phyloP scores from a whole-genome alignment of 2,797 vertebrate species.

The Chaetophractus vellerosus region DNA sequence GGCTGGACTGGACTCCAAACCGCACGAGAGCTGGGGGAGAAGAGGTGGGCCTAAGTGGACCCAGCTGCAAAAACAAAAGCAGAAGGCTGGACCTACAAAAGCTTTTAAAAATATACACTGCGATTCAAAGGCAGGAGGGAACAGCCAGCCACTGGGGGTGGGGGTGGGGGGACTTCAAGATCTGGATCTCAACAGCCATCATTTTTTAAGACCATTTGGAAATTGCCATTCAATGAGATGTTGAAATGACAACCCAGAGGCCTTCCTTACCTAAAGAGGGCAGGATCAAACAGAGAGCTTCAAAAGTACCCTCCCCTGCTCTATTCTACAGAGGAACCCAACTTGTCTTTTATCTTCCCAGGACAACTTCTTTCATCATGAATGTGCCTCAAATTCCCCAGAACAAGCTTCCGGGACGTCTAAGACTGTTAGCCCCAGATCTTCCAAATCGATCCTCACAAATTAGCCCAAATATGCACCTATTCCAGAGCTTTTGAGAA shows the following conservation, averaged over 20 bases:
- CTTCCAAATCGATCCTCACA: neutral
- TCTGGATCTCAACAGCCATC: neutral
- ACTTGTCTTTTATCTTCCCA: slow-evolving; percentile 35
- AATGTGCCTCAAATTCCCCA: neutral
- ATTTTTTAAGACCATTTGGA: slow-evolving; percentile 15
- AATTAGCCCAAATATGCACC: neutral
- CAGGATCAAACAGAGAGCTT: slow-evolving; percentile 4
- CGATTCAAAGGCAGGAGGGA: slow-evolving; percentile 31
- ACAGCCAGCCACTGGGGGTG: neutral
- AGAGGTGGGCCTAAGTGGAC: slow-evolving; percentile 63
- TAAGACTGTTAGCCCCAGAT: neutral
- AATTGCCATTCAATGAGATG: neutral
- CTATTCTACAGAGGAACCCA: slow-evolving; percentile 22
- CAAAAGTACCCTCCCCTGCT: neutral
- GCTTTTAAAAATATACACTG: slow-evolving; percentile 73
- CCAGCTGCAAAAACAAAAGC: slow-evolving; percentile 87
- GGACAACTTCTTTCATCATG: slow-evolving; percentile 25
- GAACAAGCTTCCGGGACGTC: neutral
- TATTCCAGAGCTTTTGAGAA: slow-evolving; percentile 20
- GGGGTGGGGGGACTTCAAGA: neutral
- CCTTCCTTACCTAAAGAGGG: neutral
- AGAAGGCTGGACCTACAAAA: slow-evolving; percentile 50
- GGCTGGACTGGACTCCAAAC: slow-evolving; percentile 64
- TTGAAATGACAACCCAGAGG: slow-evolving; percentile 59
- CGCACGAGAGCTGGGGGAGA: slow-evolving; percentile 54